Base-by-base conservation (phyloP, 2,888 invertebrate species). In the Drosophila paucipuncta region DNA sequence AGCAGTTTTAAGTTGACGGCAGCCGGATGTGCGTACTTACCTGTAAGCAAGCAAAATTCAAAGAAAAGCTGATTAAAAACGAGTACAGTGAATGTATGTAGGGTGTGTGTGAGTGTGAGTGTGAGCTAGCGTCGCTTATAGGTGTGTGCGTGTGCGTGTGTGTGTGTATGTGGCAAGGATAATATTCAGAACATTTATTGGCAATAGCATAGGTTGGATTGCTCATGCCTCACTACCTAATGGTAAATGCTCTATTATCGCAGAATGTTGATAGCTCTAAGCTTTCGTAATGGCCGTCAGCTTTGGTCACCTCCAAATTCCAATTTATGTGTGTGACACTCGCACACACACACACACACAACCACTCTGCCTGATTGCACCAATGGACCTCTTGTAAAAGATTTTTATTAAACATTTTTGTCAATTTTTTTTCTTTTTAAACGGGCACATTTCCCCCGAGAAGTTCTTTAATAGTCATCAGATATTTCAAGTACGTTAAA, bases 41-140 rank as follows among this genome's bases (percentile, higher is more conserved):
- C 86, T 88, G 85, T 74, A 88, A 88, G 74, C 73, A 87, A 83
- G 75, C 54, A 72, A 76, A 78, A 73, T 66, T 59, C 70, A 71
- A 74, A 74, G 60, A 75, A 85, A 80, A 87, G 74, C 87, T 83
- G 82, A 85, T 85, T 86, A 87, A 86, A 86, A 83, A 76, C 71
- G 68, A 74, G 63, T 69, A 74, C 65, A 53, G 16, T 49, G 22
- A 55, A 16, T 52, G 37, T 43, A 31, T 50, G 25, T 50, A 52
- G 37, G 47, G 5, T 60, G 18, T 16, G 11, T 49, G 16, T 49
- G 55, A 47, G 10, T 52, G 55, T 49, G 41, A 50, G 30, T 53
- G 49, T 50, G 49, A 50, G 16, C 16, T 7, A 25, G 16, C 16
- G 16, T 16, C 16, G 25, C 4, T 50, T 13, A 10, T 22, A 11